Base-by-base conservation (phyloP, 2,888 invertebrate species). In the Anodontia alba region DNA sequence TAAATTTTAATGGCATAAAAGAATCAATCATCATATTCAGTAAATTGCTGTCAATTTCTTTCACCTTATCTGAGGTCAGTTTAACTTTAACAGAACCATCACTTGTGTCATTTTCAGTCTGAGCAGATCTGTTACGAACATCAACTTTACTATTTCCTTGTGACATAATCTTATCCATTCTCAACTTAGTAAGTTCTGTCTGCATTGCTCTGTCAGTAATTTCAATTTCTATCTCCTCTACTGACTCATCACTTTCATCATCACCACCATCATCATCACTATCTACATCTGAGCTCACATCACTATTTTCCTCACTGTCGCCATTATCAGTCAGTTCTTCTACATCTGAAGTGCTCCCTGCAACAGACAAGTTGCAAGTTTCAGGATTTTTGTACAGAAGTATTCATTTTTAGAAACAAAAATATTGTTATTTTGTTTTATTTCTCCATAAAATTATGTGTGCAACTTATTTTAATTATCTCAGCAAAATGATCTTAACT, bases 201-300 rank as follows among this genome's bases (percentile, higher is more conserved):
- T 84, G 80, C 29, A 87, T 84, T 26, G 81, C 85, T 72, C 84
- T 73, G 26, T 79, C 83, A n/a, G 69, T 78, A 17, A 81, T 73
- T 17, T 78, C 78, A 38, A 84, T 80, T n/a, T 79, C 81, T 17
- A 80, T 49, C n/a, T 80, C 83, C 31, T 81, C 81, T 42, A 81
- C 81, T 20, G 84, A 81, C 10, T 75, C 81, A 26, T 72, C 77
- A 26, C 76, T 80, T 57, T 81, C 83, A 0, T 78, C 78, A 12
- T 73, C 72, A 23, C 81, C 83, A 23, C 81, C 83, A 33, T 75
- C 69, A 66, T 83, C 81, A 29, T 80, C 74, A 12, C 73, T 76
- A 26, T 73, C 33, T 1, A 33, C 7, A 5, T 43, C 69, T 43
- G 69, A 69, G n/a, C 43, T 69, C 10, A n/a, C 68, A 71, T 80